A percentile compares a stretch with the other conserved stretches of the same genome.
These are phyloP conservation scores for Sitobion miscanthi DNA, from an alignment of 1,140 invertebrate species.

Conservation along the genomic window DNA sequence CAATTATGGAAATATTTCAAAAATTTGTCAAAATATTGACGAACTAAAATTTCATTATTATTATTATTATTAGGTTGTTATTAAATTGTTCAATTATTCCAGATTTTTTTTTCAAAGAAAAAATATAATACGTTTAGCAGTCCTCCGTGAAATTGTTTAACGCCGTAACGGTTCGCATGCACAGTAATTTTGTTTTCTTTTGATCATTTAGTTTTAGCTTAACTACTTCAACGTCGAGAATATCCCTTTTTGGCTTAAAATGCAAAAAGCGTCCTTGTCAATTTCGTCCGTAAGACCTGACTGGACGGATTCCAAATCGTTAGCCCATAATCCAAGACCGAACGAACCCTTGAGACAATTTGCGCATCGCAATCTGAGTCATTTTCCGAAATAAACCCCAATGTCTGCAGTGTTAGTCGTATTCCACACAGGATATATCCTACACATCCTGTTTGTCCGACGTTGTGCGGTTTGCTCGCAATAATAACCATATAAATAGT, in stretches of 20 bases:
- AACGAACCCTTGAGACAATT: constrained; percentile 21
- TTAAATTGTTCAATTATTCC: constrained; percentile 14
- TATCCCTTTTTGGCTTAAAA: constrained; percentile 21
- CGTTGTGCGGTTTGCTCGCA: background rate
- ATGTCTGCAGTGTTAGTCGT: background rate
- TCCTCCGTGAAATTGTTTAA: background rate
- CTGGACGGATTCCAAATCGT: constrained; percentile 18
- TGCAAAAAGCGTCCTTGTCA: constrained; percentile 14
- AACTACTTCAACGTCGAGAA: background rate
- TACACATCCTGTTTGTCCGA: background rate
- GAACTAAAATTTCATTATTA: background rate
- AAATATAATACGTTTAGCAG: background rate
- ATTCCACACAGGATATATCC: background rate
- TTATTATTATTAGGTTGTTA: background rate
- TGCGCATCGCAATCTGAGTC: background rate
- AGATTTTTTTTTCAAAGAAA: background rate
- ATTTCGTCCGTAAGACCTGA: background rate
- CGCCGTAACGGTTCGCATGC: background rate
- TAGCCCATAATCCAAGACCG: background rate
- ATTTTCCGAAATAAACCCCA: constrained; percentile 21
- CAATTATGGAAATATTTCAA: background rate
- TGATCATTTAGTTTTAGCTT: background rate
- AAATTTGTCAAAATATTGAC: background rate
- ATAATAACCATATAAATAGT: background rate
- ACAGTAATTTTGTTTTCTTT: constrained; percentile 5